Evolutionary conservation across 2,797 vertebrate genomes (phyloP), one percentile per base, ranked within the genome.

Genomic region (Aphelocoma californica): DNA sequence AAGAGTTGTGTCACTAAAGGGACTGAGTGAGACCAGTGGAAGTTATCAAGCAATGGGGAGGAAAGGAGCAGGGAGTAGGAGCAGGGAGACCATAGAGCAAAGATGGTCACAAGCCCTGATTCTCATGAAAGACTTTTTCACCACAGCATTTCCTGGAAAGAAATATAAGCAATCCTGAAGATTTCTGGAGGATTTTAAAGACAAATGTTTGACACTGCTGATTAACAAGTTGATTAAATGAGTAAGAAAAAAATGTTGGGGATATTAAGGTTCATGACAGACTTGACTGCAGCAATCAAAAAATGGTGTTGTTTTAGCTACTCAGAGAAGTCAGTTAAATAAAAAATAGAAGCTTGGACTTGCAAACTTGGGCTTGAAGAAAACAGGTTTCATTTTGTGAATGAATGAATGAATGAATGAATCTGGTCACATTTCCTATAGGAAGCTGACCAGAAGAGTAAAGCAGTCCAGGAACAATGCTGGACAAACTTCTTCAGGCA

Each of bases 1-100:
- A 31, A 31, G 18, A n/a, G 17, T 15, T 51, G 20, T 7, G 25
- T 86, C 34, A 36, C 19, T 38, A 32, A 66, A 66, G 8, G 4
- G 14, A 48, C 29, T 53, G 24, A 57, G 4, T 23, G 12, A 38
- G 25, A 23, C 7, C 25, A 44, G 9, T 44, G 19, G 10, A 26
- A 6, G 7, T 28, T 40, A 62, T 21, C 32, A 62, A 58, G 9
- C 1, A 18, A 0, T 12, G 7, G 4, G 13, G 23, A 67, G 5
- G 8, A 71, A 66, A 50, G 6, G 12, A n/a, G 20, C 31, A 21
- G 18, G 16, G 7, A 45, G 32, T 34, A n/a, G 40, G 40, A 40
- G 40, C 40, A 40, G 40, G 40, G 40, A 40, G 40, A 40, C 40
- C 40, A 20, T 17, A 21, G 14, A 95, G 6, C 16, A 44, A 66